Base-by-base conservation (phyloP, 2,888 invertebrate genomes). In the Leptinotarsa peninsularis region DNA sequence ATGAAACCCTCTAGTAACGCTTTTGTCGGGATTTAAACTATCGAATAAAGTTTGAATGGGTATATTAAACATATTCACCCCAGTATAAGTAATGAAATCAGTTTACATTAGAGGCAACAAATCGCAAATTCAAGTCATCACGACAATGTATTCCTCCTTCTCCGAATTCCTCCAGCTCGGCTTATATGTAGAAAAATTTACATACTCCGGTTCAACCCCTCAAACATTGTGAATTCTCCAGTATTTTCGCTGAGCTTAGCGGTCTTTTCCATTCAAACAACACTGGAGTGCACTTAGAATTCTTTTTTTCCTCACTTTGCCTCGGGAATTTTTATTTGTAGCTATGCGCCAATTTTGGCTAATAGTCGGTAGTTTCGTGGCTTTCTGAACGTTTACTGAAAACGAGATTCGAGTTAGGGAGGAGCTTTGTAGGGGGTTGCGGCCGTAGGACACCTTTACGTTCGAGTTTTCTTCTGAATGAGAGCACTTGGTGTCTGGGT, bases 231-330 rank as follows among this genome's bases (percentile, higher is more conserved):
- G 74, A 77, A 78, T 78, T 78, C 75, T 69, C 75, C 74, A 75
- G 79, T 79, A 77, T 79, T 80, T 81, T 80, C 79, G 80, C 81
- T 80, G 78, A 77, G 76, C 76, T 76, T 76, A 72, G 78, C 79
- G 76, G 74, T 75, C 77, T 78, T 73, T 63, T 74, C 79, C 74
- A 79, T 77, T 75, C 78, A 71, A 80, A 80, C 78, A 79, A 80
- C 80, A 79, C 76, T 76, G 78, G 76, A 81, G 80, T 80, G 80
- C 80, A 80, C 81, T 81, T 79, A 79, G 69, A 79, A 79, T 74
- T 72, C 71, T 72, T 79, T 77, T 33, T 76, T 76, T 68, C 74
- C 71, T 60, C 74, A 71, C 67, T 74, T 74, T 52, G 67, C 69
- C 70, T 49, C 63, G 58, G 66, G 74, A 69, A 74, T 67, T 79